Evolutionary conservation across 2,113 vertebrate species (phyloP).

Genomic region (Aramus guarauna): DNA sequence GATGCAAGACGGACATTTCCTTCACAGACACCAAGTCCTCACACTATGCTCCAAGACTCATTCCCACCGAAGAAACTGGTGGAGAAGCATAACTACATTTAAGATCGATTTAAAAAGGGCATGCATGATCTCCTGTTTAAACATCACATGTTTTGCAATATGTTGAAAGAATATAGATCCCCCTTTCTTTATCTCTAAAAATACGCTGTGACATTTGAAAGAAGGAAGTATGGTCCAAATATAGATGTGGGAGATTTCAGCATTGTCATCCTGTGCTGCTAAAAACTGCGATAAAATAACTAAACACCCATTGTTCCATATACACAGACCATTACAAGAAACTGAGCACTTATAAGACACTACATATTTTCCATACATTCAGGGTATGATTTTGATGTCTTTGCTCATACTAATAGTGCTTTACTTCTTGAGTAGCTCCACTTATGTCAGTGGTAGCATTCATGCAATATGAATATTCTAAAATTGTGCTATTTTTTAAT

Average conservation of each 20-base stretch:
- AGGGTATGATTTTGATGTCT: background rate
- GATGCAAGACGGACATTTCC: background rate
- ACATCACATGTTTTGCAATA: background rate
- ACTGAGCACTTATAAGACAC: background rate
- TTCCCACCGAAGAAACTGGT: background rate
- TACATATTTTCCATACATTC: background rate
- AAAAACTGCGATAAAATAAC: background rate
- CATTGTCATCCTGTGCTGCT: slow-evolving; percentile 35
- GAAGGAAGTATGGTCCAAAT: slow-evolving; percentile 59
- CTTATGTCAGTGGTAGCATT: background rate
- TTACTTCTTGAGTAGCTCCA: background rate
- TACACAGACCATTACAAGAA: background rate
- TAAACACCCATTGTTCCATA: background rate
- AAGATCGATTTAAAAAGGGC: background rate
- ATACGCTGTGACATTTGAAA: slow-evolving; percentile 49
- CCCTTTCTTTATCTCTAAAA: slow-evolving; percentile 46
- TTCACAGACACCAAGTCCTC: background rate
- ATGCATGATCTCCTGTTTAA: background rate
- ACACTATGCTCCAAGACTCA: background rate
- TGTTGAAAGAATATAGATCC: slow-evolving; percentile 49
- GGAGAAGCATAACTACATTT: background rate
- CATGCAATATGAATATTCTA: background rate
- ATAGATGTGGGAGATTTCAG: slow-evolving; percentile 54
- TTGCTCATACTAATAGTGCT: background rate
- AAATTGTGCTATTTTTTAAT: background rate